Conservation (phyloP, 2,888 invertebrate species). For the Galerucella calmariensis region DNA sequence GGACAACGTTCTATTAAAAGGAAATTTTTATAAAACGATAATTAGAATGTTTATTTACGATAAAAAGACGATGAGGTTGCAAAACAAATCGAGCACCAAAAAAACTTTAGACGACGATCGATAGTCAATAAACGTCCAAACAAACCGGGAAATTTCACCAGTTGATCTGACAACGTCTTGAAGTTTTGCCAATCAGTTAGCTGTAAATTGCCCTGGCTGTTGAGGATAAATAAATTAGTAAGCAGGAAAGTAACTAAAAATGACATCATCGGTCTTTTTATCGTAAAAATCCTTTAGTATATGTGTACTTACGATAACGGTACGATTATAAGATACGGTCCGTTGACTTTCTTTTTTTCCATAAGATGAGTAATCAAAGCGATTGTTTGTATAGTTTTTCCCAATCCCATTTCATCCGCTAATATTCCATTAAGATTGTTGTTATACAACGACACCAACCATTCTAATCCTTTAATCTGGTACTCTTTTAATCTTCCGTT, state of each 20-base stretch:
- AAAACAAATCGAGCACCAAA: no score
- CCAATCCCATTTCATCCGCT: conserved; percentile 99
- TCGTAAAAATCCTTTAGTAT: no score
- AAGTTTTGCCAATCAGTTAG: no score
- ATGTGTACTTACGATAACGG: conserved; percentile 86
- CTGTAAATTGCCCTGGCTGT: no score
- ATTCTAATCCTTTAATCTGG: conserved; percentile 96
- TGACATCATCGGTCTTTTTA: no score
- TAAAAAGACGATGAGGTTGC: no score
- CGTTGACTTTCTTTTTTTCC: conserved; percentile 98
- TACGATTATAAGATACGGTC: conserved; percentile 98
- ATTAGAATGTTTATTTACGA: not conserved
- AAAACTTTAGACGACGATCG: no score
- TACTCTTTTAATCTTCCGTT: conserved; percentile 98
- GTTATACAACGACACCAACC: conserved; percentile 98
- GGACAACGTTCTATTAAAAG: conserved; percentile 82
- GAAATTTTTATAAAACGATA: conserved; percentile 5
- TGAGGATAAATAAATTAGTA: no score
- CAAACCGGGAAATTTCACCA: no score
- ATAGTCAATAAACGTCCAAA: no score
- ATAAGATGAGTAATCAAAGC: conserved; percentile 96
- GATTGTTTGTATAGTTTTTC: conserved; percentile 98
- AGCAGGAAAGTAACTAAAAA: no score
- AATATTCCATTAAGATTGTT: conserved; percentile 99
- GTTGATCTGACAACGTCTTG: no score